Evolutionary conservation across 2,797 vertebrate genomes (phyloP).

Genomic region (Phaenicophaeus curvirostris): DNA sequence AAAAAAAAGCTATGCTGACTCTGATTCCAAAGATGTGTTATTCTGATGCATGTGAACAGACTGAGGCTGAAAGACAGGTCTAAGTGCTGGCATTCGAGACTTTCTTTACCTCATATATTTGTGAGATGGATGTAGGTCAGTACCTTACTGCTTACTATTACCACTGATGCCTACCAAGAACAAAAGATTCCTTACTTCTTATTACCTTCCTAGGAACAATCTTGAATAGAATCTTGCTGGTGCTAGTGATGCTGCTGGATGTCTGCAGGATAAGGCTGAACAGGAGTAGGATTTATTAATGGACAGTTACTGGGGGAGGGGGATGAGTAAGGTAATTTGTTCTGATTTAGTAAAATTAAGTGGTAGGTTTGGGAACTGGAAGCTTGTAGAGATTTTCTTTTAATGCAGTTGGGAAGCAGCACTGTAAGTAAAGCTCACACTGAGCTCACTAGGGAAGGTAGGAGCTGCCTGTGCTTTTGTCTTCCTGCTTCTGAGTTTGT

Average conservation of each 20-base stretch:
- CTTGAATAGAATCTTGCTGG: not conserved
- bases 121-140: slow-evolving; percentile 35
- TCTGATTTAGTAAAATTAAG: slow-evolving; percentile 25
- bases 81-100: not conserved
- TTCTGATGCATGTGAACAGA: not conserved
- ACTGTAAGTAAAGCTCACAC: not conserved
- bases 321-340: slow-evolving; percentile 15
- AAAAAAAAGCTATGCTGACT: not conserved
- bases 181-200: slow-evolving; percentile 3
- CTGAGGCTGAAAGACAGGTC: not conserved
- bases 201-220: slow-evolving; percentile 18
- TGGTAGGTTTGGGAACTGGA: not conserved
- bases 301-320: slow-evolving; percentile 10
- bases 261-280: slow-evolving; percentile 22
- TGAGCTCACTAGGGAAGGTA: not conserved
- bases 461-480: not conserved
- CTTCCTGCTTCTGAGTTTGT: not conserved
- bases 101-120: not conserved
- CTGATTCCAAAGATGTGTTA: not conserved
- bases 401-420: not conserved
- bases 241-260: not conserved
- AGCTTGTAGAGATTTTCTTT: not conserved
- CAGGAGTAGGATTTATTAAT: slow-evolving; percentile 39
- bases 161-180: slow-evolving; percentile 31
- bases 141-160: not conserved